Evolutionary conservation across 35 echinoderm and acorn worm genomes (phyloP).

Genomic region (Heliocidaris erythrogramma): DNA sequence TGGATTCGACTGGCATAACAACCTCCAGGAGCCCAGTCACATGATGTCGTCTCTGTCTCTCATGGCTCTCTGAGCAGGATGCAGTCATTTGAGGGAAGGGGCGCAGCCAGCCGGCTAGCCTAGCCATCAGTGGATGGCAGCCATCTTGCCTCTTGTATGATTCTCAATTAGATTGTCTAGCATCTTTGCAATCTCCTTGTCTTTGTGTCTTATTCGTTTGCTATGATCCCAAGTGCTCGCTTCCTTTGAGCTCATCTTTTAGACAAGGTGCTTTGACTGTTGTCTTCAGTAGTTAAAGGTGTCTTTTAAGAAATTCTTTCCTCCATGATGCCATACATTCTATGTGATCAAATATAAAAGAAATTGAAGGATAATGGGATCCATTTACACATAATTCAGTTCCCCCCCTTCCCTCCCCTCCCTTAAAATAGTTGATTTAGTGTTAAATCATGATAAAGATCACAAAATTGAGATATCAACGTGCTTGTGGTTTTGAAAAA

Average conservation of each 20-base stretch:
- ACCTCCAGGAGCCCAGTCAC: conserved; percentile 46
- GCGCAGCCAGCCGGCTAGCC: background rate
- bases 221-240: background rate
- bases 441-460: background rate
- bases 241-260: conserved; percentile 6
- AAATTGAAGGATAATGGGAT: background rate
- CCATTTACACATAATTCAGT: background rate
- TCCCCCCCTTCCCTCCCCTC: background rate
- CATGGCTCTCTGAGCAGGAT: conserved; percentile 7
- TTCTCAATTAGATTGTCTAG: background rate
- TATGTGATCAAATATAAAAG: background rate
- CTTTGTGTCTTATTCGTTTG: background rate
- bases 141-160: background rate
- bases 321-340: background rate
- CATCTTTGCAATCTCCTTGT: background rate
- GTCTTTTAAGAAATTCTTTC: background rate
- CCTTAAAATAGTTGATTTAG: background rate
- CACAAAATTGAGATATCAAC: background rate
- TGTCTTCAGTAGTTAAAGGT: background rate
- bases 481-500: background rate
- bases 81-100: conserved; percentile 30
- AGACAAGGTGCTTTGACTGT: background rate
- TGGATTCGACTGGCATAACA: conserved; percentile 40
- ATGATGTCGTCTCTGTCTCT: conserved; percentile 29
- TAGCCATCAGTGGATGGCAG: background rate